phyloP scores from a whole-genome alignment of 2,888 invertebrate species.

The Tachystola acroxantha region DNA sequence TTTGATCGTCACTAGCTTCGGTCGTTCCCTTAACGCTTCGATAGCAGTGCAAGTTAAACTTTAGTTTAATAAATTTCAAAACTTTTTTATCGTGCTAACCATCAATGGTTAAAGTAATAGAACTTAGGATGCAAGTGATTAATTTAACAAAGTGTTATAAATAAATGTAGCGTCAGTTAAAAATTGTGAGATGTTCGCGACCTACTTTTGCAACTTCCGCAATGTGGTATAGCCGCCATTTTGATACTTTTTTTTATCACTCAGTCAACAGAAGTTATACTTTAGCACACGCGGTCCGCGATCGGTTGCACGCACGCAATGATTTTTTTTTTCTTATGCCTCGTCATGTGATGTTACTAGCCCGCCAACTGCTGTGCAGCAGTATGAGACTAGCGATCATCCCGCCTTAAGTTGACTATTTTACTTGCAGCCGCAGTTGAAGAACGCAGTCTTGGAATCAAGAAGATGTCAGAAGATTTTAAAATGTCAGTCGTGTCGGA shows the following conservation, averaged over 20 bases:
- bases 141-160: conserved; percentile 34
- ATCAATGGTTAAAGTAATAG: too few relatives aligned
- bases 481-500: conserved; percentile 74
- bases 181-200: conserved; percentile 53
- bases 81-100: conserved; percentile 30
- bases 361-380: conserved; percentile 18
- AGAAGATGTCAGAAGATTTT: conserved; percentile 29
- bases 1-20: conserved; percentile 48
- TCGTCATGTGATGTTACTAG: conserved; percentile 51
- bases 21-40: conserved; percentile 40
- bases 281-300: conserved; percentile 22
- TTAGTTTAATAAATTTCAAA: conserved; percentile 34
- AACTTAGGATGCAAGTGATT: conserved; percentile 29
- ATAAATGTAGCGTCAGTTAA: conserved; percentile 21
- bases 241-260: conserved; percentile 33
- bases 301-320: conserved; percentile 27
- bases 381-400: conserved; percentile 13
- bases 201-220: conserved; percentile 71
- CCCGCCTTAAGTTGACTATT: conserved; percentile 22
- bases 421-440: conserved; percentile 38
- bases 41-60: conserved; percentile 54
- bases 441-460: conserved; percentile 18
- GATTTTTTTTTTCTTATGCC: conserved; percentile 39
- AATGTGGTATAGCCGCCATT: conserved; percentile 54
- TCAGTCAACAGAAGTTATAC: conserved; percentile 19